Percentiles rank a stretch among this genome's conserved stretches.
phyloP scores from a whole-genome alignment of 2,113 vertebrate genomes.

The Bettongia penicillata region DNA sequence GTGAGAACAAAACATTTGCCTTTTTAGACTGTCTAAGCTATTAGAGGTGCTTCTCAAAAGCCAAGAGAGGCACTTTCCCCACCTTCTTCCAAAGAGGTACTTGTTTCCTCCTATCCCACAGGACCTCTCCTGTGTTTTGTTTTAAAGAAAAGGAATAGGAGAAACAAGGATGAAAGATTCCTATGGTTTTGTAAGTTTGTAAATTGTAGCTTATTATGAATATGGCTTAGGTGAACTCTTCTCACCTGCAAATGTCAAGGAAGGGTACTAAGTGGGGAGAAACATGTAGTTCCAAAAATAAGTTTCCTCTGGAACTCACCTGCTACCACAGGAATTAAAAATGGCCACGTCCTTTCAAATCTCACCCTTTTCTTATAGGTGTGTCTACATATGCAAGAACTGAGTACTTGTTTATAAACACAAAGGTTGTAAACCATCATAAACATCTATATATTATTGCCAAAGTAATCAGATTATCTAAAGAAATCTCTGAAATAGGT shows the following conservation, averaged over 20 bases:
- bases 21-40: slow-evolving; percentile 32
- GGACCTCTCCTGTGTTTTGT: slow-evolving; percentile 45
- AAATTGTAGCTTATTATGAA: background rate
- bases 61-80: slow-evolving; percentile 11
- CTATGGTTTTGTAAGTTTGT: background rate
- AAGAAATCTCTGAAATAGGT: slow-evolving; percentile 27
- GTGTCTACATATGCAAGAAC: slow-evolving; percentile 21
- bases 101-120: slow-evolving; percentile 20
- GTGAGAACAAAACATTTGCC: background rate
- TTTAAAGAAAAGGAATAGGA: slow-evolving; percentile 37
- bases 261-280: background rate
- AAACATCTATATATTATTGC: background rate
- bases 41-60: background rate
- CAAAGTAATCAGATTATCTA: slow-evolving; percentile 16
- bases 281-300: background rate
- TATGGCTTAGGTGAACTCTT: background rate
- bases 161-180: background rate
- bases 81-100: slow-evolving; percentile 37
- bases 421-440: slow-evolving; percentile 8
- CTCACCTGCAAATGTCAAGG: background rate
- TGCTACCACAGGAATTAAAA: slow-evolving; percentile 29
- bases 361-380: slow-evolving; percentile 20
- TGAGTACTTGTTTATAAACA: slow-evolving; percentile 2
- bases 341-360: background rate
- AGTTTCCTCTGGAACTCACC: slow-evolving; percentile 30